Conservation (phyloP, 2,797 vertebrate genomes). For the Chaetophractus vellerosus region DNA sequence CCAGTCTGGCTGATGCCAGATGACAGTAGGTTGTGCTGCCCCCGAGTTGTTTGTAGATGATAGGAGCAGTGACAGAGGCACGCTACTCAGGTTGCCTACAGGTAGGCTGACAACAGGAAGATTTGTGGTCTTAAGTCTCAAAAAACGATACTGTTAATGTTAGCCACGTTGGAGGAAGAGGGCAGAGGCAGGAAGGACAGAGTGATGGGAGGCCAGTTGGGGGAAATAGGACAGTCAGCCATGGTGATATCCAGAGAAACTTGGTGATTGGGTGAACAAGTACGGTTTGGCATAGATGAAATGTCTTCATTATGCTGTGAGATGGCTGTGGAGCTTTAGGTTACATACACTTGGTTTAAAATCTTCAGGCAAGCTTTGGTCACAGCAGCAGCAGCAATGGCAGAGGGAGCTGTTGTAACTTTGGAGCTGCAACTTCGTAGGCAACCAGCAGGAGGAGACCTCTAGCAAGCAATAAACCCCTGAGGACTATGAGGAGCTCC, state of each 20-base stretch:
- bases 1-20: neutral
- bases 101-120: neutral
- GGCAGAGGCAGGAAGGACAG: rapidly evolving
- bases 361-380: neutral
- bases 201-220: rapidly evolving
- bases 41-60: neutral
- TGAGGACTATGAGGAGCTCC: neutral
- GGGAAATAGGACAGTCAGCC: too few relatives aligned
- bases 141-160: neutral
- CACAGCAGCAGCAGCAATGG: too few relatives aligned
- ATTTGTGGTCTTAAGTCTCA: neutral
- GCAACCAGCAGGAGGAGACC: slow-evolving; percentile 52
- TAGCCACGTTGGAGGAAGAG: neutral
- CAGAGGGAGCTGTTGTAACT: neutral
- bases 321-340: neutral
- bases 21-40: neutral
- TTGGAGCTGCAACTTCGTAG: neutral
- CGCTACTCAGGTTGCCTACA: neutral
- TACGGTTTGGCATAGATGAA: neutral
- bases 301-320: neutral
- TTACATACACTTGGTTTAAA: neutral
- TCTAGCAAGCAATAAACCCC: slow-evolving; percentile 48
- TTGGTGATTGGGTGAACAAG: neutral
- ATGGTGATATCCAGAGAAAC: neutral
- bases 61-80: neutral